A percentile compares a stretch with the other conserved stretches of the same genome.
phyloP scores from a whole-genome alignment of 2,797 vertebrate genomes.

The Catharus ustulatus region DNA sequence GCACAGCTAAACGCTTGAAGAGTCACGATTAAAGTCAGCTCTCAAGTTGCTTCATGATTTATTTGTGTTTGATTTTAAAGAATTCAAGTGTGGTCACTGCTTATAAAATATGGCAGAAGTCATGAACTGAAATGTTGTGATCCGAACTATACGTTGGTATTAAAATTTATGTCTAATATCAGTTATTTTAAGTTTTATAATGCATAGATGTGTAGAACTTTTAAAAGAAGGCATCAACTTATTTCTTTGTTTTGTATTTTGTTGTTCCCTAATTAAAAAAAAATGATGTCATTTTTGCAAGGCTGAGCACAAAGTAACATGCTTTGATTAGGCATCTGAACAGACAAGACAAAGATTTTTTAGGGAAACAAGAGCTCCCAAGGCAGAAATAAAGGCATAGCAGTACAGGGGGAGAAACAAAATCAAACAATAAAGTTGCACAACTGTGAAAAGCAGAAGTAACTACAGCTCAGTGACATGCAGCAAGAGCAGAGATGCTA shows the following conservation, averaged over 20 bases:
- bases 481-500: not conserved
- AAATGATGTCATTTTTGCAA: not conserved
- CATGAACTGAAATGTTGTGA: not conserved
- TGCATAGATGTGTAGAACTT: not conserved
- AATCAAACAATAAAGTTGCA: not conserved
- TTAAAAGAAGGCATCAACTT: not conserved
- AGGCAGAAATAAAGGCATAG: not conserved
- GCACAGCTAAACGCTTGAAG: not conserved
- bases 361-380: not conserved
- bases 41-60: not conserved
- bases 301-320: not conserved
- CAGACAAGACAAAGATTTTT: not conserved
- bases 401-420: not conserved
- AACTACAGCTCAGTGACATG: not conserved
- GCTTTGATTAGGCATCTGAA: not conserved
- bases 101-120: not conserved
- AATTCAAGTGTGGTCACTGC: not conserved
- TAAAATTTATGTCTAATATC: not conserved
- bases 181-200: not conserved
- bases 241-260: not conserved
- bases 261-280: not conserved
- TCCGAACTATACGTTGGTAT: not conserved
- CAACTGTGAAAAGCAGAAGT: not conserved
- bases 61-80: not conserved
- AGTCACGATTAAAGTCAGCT: not conserved